These are phyloP conservation scores for Bryconaethiops microstoma DNA, from an alignment of 2,797 vertebrate genomes.

Conservation along the genomic window DNA sequence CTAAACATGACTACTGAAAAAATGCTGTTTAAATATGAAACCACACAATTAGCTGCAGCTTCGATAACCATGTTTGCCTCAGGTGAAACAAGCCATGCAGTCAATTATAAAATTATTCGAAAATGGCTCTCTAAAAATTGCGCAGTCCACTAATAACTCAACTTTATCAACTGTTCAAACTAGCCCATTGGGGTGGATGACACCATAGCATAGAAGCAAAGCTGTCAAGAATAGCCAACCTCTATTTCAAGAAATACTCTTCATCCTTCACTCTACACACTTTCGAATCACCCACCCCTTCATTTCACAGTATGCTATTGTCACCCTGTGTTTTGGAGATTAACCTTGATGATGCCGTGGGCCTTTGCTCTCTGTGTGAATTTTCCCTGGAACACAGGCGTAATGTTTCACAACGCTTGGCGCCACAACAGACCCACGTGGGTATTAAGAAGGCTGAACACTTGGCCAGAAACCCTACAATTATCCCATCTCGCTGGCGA, in stretches of 20 bases:
- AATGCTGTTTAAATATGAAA: constrained; percentile 4
- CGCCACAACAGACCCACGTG: constrained; percentile 74
- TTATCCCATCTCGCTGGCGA: constrained; percentile 75
- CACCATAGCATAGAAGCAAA: constrained; percentile 37
- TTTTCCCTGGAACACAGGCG: constrained; percentile 48
- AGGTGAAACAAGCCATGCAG: constrained; percentile 30
- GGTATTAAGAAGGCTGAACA: constrained; percentile 74
- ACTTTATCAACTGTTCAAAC: constrained; percentile 21
- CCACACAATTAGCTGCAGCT: constrained; percentile 40
- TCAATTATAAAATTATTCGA: constrained; percentile 43
- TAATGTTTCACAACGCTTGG: constrained; percentile 76
- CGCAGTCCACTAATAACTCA: constrained; percentile 14
- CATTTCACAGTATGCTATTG: constrained; percentile 69
- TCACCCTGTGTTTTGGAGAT: constrained; percentile 76
- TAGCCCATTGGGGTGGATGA: constrained; percentile 30
- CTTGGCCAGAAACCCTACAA: constrained; percentile 74
- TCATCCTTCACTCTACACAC: neutral
- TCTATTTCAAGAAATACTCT: constrained; percentile 32
- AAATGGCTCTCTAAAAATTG: constrained; percentile 5
- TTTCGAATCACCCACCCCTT: constrained; percentile 24
- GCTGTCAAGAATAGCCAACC: constrained; percentile 39
- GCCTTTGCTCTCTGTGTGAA: constrained; percentile 49
- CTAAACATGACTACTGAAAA: neutral
- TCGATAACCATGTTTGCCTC: constrained; percentile 24
- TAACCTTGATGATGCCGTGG: constrained; percentile 71